Evolutionary conservation across 2,113 vertebrate genomes (phyloP), one percentile per base, ranked within the genome.

Genomic region (Hucho hucho): DNA sequence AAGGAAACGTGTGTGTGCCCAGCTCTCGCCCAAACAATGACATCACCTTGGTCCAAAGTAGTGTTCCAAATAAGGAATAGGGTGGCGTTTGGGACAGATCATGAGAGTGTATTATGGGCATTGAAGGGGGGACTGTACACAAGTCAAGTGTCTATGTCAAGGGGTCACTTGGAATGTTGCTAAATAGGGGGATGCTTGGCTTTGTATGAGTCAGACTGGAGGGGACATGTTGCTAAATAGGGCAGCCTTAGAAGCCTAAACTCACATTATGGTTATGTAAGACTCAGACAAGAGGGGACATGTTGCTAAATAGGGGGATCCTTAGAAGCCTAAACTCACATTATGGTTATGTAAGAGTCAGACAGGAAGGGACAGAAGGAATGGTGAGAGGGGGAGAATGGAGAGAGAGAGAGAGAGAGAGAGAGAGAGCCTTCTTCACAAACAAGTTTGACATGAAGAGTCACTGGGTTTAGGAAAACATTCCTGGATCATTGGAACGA

Each of bases 391-490:
- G 72, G 53, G 75, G 74, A 78, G 79, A 78, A 16, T 11, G 22
- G 84, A 81, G 75, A 83, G 83, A 83, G 3, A 84, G 70, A 64
- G 76, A 68, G 77, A 84, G 24, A 28, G 16, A 32, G 73, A 20
- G n/a, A 26, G 58, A 66, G n/a, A 16, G 61, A 14, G 22, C n/a
- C n/a, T n/a, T n/a, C n/a, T n/a, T n/a, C n/a, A n/a, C n/a, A n/a
- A 16, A 16, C 20, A 92, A 73, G 78, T 86, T 90, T 80, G 86
- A 85, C 81, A 69, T 82, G 72, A 68, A 68, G 88, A 92, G 93
- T 91, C 90, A 91, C 74, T 80, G 88, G 81, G 93, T 93, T 93
- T 92, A 93, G 88, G 80, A 94, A 92, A 93, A 92, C 91, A 93
- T 92, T 94, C 90, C 90, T 85, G 78, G 80, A 83, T 74, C 76